Evolutionary conservation across 1,140 invertebrate genomes (phyloP).

Genomic region (Drosophila santomea): DNA sequence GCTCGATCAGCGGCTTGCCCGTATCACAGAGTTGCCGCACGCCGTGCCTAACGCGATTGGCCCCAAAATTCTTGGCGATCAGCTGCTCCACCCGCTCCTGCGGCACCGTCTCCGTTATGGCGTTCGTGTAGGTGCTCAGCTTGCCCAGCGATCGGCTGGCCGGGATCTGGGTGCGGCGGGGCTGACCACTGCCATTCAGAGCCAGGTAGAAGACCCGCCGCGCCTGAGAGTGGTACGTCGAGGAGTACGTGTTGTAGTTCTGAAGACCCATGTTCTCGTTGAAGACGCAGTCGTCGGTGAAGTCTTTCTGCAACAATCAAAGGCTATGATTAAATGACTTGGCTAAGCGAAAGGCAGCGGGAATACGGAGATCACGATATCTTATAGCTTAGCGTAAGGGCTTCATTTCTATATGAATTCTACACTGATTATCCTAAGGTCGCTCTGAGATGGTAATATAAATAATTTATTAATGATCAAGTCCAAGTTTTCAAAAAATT

Average conservation of each 20-base stretch:
- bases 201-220: conserved; percentile 91
- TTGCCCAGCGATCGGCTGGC: conserved; percentile 89
- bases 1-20: conserved; percentile 80
- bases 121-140: conserved; percentile 89
- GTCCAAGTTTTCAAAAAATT: too few species aligned
- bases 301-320: conserved; percentile 90
- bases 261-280: conserved; percentile 93
- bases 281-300: conserved; percentile 93
- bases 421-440: too few species aligned
- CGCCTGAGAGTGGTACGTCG: conserved; percentile 89
- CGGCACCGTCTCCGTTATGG: conserved; percentile 88
- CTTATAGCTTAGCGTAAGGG: not conserved
- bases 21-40: conserved; percentile 85
- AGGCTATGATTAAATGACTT: conserved; percentile 79
- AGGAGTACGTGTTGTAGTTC: conserved; percentile 94
- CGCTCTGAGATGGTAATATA: not conserved
- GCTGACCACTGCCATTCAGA: conserved; percentile 89
- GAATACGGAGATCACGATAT: not conserved
- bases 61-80: conserved; percentile 82
- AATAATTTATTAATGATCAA: too few species aligned
- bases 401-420: too few species aligned
- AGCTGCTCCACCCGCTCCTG: conserved; percentile 86
- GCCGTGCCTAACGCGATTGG: conserved; percentile 84
- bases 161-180: conserved; percentile 89
- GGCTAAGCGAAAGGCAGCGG: conserved; percentile 8